These are phyloP conservation scores for Acrocephalus scirpaceus DNA, from an alignment of 2,797 vertebrate genomes.

Conservation along the genomic window DNA sequence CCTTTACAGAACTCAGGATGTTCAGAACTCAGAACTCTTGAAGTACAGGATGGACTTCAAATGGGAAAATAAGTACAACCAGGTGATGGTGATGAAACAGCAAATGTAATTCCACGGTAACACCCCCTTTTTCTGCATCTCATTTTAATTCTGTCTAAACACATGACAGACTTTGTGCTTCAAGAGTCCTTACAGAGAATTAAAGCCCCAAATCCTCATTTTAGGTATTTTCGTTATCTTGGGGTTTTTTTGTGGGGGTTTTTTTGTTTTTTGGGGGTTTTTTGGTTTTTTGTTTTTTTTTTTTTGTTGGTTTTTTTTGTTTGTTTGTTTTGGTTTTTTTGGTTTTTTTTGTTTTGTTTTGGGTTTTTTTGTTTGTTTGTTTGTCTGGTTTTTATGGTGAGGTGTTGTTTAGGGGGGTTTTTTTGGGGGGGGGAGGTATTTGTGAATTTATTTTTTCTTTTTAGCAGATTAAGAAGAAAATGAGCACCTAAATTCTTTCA, in stretches of 20 bases:
- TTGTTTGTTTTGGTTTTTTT: no score
- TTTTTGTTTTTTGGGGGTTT: no score
- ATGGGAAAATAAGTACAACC: slow-evolving; percentile 3
- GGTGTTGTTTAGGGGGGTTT: not conserved
- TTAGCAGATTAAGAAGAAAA: not conserved
- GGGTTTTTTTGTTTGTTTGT: no score
- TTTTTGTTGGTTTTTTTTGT: no score
- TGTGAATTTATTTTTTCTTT: no score
- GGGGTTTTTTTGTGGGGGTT: fast-evolving
- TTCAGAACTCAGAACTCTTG: no score
- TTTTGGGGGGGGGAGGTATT: fast-evolving
- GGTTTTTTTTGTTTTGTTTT: no score
- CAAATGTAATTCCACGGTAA: not conserved
- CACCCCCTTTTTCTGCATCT: not conserved
- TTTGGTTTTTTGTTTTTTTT: not conserved
- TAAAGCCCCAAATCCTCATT: not conserved
- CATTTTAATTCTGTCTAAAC: not conserved
- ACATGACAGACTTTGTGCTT: not conserved
- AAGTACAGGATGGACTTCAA: not conserved
- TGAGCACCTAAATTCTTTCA: not conserved
- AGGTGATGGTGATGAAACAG: not conserved
- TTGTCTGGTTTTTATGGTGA: not conserved
- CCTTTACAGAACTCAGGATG: not conserved
- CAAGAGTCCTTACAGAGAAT: not conserved
- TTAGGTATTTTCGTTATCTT: fast-evolving